Percentiles rank a stretch among this genome's conserved stretches.
phyloP scores from a whole-genome alignment of 1,140 invertebrate genomes.

The Calliphora vicina region DNA sequence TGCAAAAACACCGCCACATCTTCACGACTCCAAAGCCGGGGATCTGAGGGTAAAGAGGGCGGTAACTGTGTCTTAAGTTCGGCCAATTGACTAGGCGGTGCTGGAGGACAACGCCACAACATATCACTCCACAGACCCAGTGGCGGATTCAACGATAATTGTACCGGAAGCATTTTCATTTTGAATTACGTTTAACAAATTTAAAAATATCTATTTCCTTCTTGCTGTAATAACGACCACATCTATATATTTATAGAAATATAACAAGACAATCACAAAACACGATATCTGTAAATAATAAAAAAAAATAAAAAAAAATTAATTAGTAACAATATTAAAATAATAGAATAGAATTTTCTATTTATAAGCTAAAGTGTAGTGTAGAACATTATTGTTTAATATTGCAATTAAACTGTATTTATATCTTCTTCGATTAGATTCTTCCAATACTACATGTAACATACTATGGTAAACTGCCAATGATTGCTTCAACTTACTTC shows the following conservation, averaged over 20 bases:
- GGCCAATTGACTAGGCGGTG: constrained; percentile 74
- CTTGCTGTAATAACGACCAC: neutral
- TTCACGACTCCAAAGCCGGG: constrained; percentile 87
- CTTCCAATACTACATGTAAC: too few relatives aligned
- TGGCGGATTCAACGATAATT: constrained; percentile 69
- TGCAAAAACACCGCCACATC: constrained; percentile 88
- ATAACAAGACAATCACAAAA: neutral
- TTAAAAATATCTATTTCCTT: neutral
- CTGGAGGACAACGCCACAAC: constrained; percentile 81
- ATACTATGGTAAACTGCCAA: too few relatives aligned
- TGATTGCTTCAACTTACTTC: neutral
- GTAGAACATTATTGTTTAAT: too few relatives aligned
- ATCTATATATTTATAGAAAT: too few relatives aligned
- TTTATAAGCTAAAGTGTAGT: too few relatives aligned
- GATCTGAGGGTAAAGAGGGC: constrained; percentile 81
- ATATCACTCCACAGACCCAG: constrained; percentile 76
- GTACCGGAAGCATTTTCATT: constrained; percentile 75
- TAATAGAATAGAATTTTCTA: too few relatives aligned
- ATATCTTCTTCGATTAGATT: too few relatives aligned
- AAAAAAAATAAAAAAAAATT: neutral
- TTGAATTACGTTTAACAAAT: constrained; percentile 47
- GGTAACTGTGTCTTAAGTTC: constrained; percentile 88
- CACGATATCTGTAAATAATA: neutral
- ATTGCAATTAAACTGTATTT: too few relatives aligned
- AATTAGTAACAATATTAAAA: too few relatives aligned